Percentiles rank a stretch among this genome's conserved stretches.
Conservation (phyloP, 1,140 invertebrate genomes). For the Cydia amplana region DNA sequence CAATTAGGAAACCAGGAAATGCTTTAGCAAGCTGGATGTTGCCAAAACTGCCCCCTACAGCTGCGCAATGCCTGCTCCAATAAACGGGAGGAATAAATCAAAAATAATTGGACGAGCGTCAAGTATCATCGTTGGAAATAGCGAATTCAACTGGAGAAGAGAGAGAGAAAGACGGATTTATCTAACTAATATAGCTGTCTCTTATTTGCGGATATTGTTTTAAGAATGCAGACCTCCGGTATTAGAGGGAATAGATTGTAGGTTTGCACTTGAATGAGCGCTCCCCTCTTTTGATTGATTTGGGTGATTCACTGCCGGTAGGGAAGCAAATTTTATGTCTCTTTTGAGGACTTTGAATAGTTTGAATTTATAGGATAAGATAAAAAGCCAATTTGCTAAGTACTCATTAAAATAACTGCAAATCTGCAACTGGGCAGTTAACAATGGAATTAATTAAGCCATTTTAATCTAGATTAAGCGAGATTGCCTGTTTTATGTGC, state of each 20-base stretch:
- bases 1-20: not conserved
- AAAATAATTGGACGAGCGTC: slow-evolving; percentile 25
- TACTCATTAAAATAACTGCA: slow-evolving; percentile 7
- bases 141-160: slow-evolving; percentile 14
- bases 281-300: slow-evolving; percentile 27
- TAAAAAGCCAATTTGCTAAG: not conserved
- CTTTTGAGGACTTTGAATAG: not conserved
- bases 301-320: slow-evolving; percentile 12
- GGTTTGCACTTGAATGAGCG: slow-evolving; percentile 21
- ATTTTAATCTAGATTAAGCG: slow-evolving; percentile 22
- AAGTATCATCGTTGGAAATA: slow-evolving; percentile 26
- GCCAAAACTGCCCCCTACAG: slow-evolving; percentile 9
- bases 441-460: slow-evolving; percentile 19
- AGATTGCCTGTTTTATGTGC: slow-evolving; percentile 17
- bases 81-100: slow-evolving; percentile 22
- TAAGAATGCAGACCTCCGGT: not conserved
- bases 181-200: slow-evolving; percentile 14
- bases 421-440: slow-evolving; percentile 5
- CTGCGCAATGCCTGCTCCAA: slow-evolving; percentile 8
- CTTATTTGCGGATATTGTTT: slow-evolving; percentile 14
- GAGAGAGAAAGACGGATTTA: not conserved
- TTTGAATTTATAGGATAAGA: not conserved
- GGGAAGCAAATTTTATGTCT: slow-evolving; percentile 16
- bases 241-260: slow-evolving; percentile 25
- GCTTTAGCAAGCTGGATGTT: not conserved